These are phyloP conservation scores for Columba guinea DNA, from an alignment of 2,797 vertebrate species.

Conservation along the genomic window DNA sequence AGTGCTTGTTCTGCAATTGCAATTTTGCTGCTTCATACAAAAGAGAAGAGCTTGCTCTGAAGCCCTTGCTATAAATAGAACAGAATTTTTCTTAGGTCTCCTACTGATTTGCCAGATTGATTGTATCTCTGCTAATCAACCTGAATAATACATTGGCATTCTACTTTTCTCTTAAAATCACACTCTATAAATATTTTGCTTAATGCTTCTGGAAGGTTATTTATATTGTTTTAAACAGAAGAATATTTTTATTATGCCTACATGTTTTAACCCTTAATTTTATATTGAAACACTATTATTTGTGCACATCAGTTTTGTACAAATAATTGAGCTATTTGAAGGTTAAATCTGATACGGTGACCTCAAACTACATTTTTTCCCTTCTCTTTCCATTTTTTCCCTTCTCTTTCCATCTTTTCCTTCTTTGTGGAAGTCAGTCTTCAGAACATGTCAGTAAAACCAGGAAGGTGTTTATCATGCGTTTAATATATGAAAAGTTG, in stretches of 20 bases:
- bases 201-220: not conserved
- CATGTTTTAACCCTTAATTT: not conserved
- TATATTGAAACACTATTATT: not conserved
- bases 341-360: not conserved
- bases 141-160: constrained; percentile 61
- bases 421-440: not conserved
- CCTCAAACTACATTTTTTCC: not conserved
- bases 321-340: not conserved
- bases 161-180: not conserved
- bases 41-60: constrained; percentile 54
- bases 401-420: not conserved
- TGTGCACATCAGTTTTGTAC: not conserved
- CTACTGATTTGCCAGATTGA: constrained; percentile 66
- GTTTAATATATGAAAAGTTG: not conserved
- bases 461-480: not conserved
- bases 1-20: constrained; percentile 74
- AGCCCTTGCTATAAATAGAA: constrained; percentile 75
- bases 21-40: constrained; percentile 74
- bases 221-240: not conserved
- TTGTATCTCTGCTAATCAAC: constrained; percentile 62
- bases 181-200: constrained; percentile 13
- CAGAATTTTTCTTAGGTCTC: constrained; percentile 65
- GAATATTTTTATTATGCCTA: not conserved
- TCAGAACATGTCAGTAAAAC: not conserved
- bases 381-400: not conserved